Evolutionary conservation across 2,797 vertebrate species (phyloP).

Genomic region (Tapera naevia): DNA sequence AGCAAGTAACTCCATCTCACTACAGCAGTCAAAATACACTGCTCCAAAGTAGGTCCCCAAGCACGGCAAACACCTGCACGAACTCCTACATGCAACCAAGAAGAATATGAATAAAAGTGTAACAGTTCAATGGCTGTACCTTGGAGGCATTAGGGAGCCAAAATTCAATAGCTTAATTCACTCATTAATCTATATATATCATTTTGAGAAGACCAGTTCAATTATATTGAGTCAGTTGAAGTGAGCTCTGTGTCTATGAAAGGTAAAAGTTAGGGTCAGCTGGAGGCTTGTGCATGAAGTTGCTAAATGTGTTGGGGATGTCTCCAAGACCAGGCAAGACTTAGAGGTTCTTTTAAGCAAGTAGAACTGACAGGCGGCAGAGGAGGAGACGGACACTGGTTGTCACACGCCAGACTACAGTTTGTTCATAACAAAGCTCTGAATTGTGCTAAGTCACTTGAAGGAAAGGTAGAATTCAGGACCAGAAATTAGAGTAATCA

Average conservation of each 20-base stretch:
- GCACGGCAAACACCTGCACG: not conserved
- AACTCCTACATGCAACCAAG: not conserved
- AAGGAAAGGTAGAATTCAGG: not conserved
- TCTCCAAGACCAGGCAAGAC: not conserved
- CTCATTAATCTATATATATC: not conserved
- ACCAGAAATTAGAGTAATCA: not conserved
- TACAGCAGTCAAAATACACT: not conserved
- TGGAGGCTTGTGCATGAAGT: accelerated
- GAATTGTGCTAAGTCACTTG: not conserved
- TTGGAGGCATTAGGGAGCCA: not conserved
- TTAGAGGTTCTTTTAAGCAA: not conserved
- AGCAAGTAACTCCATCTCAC: not conserved
- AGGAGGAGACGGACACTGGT: not conserved
- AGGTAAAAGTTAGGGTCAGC: not conserved
- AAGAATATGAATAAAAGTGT: not conserved
- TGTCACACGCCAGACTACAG: not conserved
- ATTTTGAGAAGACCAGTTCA: not conserved
- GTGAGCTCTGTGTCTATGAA: not conserved
- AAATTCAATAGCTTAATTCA: conserved; percentile 19
- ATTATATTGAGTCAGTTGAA: not conserved
- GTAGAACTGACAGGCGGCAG: not conserved
- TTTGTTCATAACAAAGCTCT: not conserved
- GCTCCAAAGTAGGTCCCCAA: not conserved
- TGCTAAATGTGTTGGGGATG: not conserved
- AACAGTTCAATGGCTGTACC: not conserved